Evolutionary conservation across 53 echinoderm and acorn worm genomes (phyloP), one percentile per base, ranked within the genome.

Genomic region (Paracentrotus lividus): DNA sequence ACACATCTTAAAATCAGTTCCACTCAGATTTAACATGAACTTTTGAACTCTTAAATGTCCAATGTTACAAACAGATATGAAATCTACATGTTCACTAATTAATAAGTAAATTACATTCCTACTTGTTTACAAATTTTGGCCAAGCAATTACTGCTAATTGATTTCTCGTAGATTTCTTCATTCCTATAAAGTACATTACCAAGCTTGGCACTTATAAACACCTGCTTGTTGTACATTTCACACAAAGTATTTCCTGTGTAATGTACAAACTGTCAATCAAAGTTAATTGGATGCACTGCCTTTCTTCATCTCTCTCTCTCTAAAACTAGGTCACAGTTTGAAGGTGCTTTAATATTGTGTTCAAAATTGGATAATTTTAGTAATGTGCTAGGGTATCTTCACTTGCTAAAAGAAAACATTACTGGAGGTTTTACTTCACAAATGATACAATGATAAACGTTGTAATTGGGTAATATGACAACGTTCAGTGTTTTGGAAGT

Each of bases 251-350:
- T 29, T 29, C 67, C 67, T 67, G 31, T 67, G 67, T 67, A 67
- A 67, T 67, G 16, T 29, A 67, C 67, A 67, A 67, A 12, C 67
- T 31, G 67, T 67, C 67, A 32, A 67, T 67, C 67, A 67, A 67
- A 67, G 29, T 3, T 29, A 14, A 29, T 1, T 32, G 32, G 12
- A 67, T 5, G 10, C 14, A 6, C 6, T n/a, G 29, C 4, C 34
- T 16, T n/a, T n/a, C n/a, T n/a, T n/a, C 0, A 1, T 33, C 32
- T 5, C 67, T 67, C 67, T n/a, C n/a, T 67, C 33, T 31, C 26
- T 14, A 31, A 13, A 57, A 57, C 8, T 57, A 57, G 57, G 57
- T 57, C 57, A 57, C 8, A n/a, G 57, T 57, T 57, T 21, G 21
- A 12, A 57, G 16, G 21, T 20, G 0, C 3, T 57, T 15, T 57